Base-by-base conservation (phyloP, 2,797 vertebrate genomes). In the Alosa sapidissima region DNA sequence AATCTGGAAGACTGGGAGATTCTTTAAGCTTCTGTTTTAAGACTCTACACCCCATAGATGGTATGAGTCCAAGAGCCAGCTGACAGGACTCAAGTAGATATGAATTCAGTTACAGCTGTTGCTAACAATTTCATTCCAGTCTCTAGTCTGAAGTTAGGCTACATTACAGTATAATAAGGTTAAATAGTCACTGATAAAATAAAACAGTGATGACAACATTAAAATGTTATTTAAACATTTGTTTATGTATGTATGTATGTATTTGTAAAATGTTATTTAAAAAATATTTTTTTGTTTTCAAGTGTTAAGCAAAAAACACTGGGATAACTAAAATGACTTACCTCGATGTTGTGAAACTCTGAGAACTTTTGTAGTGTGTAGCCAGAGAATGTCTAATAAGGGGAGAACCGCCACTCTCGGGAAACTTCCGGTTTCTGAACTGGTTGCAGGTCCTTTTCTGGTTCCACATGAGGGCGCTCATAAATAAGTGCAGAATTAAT, bases 1-100 rank as follows among this genome's bases (percentile, higher is more conserved):
- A 84, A 54, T 86, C 84, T 84, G 83, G 85, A 87, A 86, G 81
- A 78, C 84, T 87, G 16, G 33, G 82, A 78, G 47, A 48, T 21
- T 68, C 41, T 78, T 78, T 47, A 45, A 78, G 72, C 36, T 47
- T 78, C 62, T 72, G 28, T 48, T 68, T 49, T 84, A 10, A 84
- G 49, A 78, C 49, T 54, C 62, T 24, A 47, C 45, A 24, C 33
- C 33, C 78, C 49, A 24, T 49, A 68, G 47, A 65, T 72, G 47
- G 60, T n/a, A 36, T 72, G 65, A 24, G n/a, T 62, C 58, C 1
- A 62, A 62, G 7, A 62, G 72, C 3, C 19, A 19, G 9, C 41
- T 1, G 19, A 47, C 41, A 78, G 72, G 7, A 78, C 41, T 45
- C 41, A 78, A 45, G 41, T 75, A 45, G 33, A 75, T 75, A 24